Percentiles rank a stretch among this genome's conserved stretches.
phyloP scores from a whole-genome alignment of 1,140 invertebrate genomes.

The fruit fly (Drosophila melanogaster) region Release_6_plus_ISO1_MT NT_037436.4:11159501-11160000 shows the following conservation, averaged over 20 bases:
- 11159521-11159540: constrained; percentile 17
- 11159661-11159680: constrained; percentile 1
- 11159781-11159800: constrained; percentile 71
- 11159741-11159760: constrained; percentile 45
- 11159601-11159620: neutral
- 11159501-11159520: constrained; percentile 20
- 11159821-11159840: constrained; percentile 94
- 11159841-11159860: constrained; percentile 91
- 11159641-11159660: constrained; percentile 27
- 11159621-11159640: constrained; percentile 38
- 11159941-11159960: constrained; percentile 92
- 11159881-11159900: constrained; percentile 23
- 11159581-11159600: constrained; percentile 5
- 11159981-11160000: constrained; percentile 18
- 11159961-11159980: constrained; percentile 72
- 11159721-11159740: too few species aligned
- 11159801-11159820: constrained; percentile 92
- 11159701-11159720: too few species aligned
- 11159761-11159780: constrained; percentile 85
- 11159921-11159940: constrained; percentile 92
- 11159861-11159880: constrained; percentile 84
- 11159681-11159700: neutral
- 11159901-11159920: constrained; percentile 84
- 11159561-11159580: constrained; percentile 62
- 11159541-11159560: constrained; percentile 63